Base-by-base conservation (phyloP, 2,113 vertebrate species). In the Bujurquina vittata region DNA sequence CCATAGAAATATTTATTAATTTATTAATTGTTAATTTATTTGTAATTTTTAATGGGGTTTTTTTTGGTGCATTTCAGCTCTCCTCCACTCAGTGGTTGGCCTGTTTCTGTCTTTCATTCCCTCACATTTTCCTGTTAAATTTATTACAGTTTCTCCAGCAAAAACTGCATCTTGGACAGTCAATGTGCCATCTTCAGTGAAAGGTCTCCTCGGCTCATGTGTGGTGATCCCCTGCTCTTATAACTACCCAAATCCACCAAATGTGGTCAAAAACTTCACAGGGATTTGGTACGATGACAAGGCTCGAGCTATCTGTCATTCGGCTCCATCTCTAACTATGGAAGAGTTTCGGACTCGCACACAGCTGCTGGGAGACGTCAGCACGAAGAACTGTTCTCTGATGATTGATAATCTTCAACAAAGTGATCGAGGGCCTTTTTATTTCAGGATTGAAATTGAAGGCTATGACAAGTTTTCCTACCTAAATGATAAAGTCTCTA, bases 171-270 rank as follows among this genome's bases (percentile, higher is more conserved):
- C 76, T 23, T 96, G 95, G 95, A 87, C 72, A 5, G n/a, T 62
- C 8, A 5, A 63, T 2, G 18, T 94, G 10, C 93, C 93, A 0
- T 23, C 81, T 7, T 40, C 86, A 26, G 79, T 95, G 0, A 74
- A 89, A 62, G 95, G 94, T 43, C 84, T 95, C 9, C 35, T 10
- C 1, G 94, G 91, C 10, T 95, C 93, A 10, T 95, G 95, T 65
- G 91, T 95, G 58, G 90, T 92, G 54, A 92, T 96, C 72, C 94
- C 95, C 37, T 96, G 95, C 88, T 77, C 82, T 0, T 96, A 69
- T 76, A 60, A 58, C 31, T 94, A 93, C 59, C 94, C 93, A 49
- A 26, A 79, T 58, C 18, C 69, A n/a, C 1, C 1, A 1, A 77
- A 0, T 1, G 15, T 1, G 3, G 6, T 75, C 62, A 79, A 22